phyloP scores from a whole-genome alignment of 2,113 vertebrate genomes.

The Zootoca vivipara region DNA sequence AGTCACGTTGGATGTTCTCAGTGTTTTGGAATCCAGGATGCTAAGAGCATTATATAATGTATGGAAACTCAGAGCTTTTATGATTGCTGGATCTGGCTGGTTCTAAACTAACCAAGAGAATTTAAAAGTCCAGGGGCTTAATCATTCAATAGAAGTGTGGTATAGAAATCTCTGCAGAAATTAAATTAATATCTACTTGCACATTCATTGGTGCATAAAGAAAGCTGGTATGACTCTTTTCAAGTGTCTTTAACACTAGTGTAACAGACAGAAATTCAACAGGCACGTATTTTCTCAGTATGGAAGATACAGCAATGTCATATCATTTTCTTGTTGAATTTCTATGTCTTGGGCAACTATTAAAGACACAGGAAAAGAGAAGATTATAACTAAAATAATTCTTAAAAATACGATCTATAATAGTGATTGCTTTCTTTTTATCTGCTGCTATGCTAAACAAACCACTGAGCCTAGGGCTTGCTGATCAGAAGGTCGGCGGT shows the following conservation, averaged over 20 bases:
- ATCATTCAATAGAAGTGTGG: neutral
- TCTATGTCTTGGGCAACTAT: neutral
- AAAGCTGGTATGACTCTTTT: neutral
- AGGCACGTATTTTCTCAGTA: neutral
- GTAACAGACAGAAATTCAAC: neutral
- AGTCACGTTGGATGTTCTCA: constrained; percentile 31
- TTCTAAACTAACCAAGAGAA: too few species aligned
- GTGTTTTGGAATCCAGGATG: constrained; percentile 50
- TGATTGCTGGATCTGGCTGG: fast-evolving
- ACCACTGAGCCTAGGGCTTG: too few species aligned
- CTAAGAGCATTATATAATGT: constrained; percentile 28
- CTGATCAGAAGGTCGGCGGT: too few species aligned
- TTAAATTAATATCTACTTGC: neutral
- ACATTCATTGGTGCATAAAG: neutral
- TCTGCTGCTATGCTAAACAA: neutral
- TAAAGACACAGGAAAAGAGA: neutral
- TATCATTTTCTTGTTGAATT: neutral
- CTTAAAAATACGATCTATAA: neutral
- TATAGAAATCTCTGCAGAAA: neutral
- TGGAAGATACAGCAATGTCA: neutral
- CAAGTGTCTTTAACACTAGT: neutral
- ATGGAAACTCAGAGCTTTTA: neutral
- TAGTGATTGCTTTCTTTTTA: neutral
- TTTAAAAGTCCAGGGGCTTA: neutral
- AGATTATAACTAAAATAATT: neutral